phyloP scores from a whole-genome alignment of 2,113 vertebrate species.

The Typhlomys cinereus region DNA sequence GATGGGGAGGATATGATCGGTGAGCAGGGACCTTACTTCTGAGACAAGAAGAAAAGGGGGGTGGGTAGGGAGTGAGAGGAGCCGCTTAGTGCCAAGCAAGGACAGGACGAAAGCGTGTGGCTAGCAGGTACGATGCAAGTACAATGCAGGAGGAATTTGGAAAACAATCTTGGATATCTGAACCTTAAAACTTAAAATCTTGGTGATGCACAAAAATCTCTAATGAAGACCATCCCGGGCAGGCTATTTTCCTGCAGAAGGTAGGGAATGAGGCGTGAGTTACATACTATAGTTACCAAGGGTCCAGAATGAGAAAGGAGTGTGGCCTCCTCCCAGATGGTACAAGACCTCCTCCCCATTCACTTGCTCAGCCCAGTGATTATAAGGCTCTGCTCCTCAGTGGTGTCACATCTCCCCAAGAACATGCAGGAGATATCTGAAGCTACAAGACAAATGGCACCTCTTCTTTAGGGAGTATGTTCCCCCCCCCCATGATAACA shows the following conservation, averaged over 20 bases:
- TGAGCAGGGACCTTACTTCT: neutral
- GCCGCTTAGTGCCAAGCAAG: neutral
- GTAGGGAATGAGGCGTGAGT: neutral
- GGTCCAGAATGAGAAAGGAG: neutral
- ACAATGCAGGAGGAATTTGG: too few species aligned
- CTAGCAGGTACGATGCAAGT: neutral
- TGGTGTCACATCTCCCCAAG: neutral
- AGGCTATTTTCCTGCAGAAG: neutral
- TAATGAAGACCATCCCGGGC: accelerated
- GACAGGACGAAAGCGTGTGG: neutral
- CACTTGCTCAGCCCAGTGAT: neutral
- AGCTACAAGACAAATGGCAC: neutral
- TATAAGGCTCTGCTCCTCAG: neutral
- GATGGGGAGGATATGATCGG: neutral
- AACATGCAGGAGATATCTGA: neutral
- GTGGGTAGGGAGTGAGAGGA: neutral
- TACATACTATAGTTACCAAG: neutral
- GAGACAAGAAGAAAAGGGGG: neutral
- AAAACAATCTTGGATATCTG: neutral
- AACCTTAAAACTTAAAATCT: neutral
- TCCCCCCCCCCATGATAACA: neutral
- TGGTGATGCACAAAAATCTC: neutral
- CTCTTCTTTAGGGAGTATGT: neutral
- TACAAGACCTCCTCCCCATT: neutral
- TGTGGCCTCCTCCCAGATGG: neutral